Evolutionary conservation across 2,113 vertebrate species (phyloP), one percentile per base, ranked within the genome.

Genomic region (Hydrochoerus hydrochaeris): DNA sequence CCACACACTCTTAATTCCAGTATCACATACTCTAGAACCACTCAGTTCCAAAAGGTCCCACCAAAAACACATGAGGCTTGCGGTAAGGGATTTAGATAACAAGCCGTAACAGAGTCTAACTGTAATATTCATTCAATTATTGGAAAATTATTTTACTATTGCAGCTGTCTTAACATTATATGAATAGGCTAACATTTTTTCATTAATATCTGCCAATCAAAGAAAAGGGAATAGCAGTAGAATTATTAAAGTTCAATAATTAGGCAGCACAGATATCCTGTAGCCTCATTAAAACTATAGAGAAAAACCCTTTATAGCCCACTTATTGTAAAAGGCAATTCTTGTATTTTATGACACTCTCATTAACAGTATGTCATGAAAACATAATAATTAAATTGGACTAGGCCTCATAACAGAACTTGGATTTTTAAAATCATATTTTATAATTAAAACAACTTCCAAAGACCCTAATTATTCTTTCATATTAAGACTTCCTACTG

Each of bases 361-460:
- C 65, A 89, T 92, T 97, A 86, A 94, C 85, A 38, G 81, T 91
- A 86, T 94, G 62, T 85, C 95, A 88, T 88, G 82, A 97, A 67
- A 24, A 52, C 94, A 73, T 95, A 95, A 95, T 90, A 91, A 95
- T 35, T 35, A 93, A 78, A 54, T 73, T 92, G 14, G 32, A 87
- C 35, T 94, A 16, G 8, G n/a, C 80, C 57, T 54, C 7, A 95
- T 1, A 84, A 10, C 19, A 92, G 52, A 75, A 84, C 20, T 44
- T 84, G 75, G 19, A 80, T 58, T 95, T 78, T 62, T 38, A 90
- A 96, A 91, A 85, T 35, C 73, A 16, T 90, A 26, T 69, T 92
- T 88, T 90, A 32, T 44, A 94, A 73, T 90, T 9, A 88, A 91
- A 85, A 77, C 9, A 41, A 13, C 7, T 91, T 52, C n/a, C 9